Percentiles rank a stretch among this genome's conserved stretches.
These are phyloP conservation scores for Ameiurus melas DNA, from an alignment of 2,113 vertebrate species.

Conservation along the genomic window DNA sequence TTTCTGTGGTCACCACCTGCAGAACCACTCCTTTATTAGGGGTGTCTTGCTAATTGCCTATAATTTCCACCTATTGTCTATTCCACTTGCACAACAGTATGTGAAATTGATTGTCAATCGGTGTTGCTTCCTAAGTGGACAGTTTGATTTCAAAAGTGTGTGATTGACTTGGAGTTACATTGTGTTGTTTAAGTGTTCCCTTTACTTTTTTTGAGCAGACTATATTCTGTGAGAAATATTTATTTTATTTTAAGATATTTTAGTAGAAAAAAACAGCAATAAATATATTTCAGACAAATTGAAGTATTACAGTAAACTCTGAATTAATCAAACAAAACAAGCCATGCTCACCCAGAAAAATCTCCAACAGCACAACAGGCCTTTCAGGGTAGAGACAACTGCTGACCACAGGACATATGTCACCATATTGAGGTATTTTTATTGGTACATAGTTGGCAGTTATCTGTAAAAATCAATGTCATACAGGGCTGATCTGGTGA, in stretches of 20 bases:
- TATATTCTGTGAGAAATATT: slow-evolving; percentile 4
- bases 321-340: neutral
- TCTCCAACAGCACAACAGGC: slow-evolving; percentile 70
- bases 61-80: too few species aligned
- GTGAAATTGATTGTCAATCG: too few species aligned
- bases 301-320: neutral
- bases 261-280: neutral
- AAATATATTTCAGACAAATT: neutral
- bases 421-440: slow-evolving; percentile 57
- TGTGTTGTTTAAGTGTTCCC: too few species aligned
- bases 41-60: too few species aligned
- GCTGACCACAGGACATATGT: slow-evolving; percentile 56
- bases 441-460: slow-evolving; percentile 46
- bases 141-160: too few species aligned
- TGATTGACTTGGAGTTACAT: too few species aligned
- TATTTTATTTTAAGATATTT: neutral
- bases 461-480: slow-evolving; percentile 1
- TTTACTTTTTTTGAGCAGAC: too few species aligned
- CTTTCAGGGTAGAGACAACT: slow-evolving; percentile 65
- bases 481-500: neutral
- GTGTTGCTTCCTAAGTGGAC: too few species aligned
- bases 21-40: too few species aligned
- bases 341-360: slow-evolving; percentile 71
- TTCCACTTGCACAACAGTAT: too few species aligned
- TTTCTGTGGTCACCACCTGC: too few species aligned